Percentiles rank a stretch among this genome's conserved stretches.
Evolutionary conservation across 2,113 vertebrate genomes (phyloP).

Genomic region (Petrocephalus microphthalmus): DNA sequence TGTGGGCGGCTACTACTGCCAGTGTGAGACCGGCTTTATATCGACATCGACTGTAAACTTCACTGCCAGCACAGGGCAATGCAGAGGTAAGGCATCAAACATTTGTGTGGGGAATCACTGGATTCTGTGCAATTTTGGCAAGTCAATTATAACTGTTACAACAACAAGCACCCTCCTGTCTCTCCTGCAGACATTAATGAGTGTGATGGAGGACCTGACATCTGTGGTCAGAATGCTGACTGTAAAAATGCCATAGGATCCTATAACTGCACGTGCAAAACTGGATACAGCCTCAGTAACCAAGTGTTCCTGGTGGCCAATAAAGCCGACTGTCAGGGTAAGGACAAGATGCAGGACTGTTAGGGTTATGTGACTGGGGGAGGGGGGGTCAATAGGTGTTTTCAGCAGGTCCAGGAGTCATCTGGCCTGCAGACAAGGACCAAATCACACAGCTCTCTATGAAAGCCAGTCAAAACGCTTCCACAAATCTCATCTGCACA

Average conservation of each 20-base stretch:
- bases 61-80: neutral
- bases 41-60: neutral
- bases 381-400: neutral
- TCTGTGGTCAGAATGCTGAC: neutral
- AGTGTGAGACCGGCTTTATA: neutral
- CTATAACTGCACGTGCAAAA: neutral
- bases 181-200: neutral
- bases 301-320: neutral
- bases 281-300: neutral
- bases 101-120: neutral
- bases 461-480: neutral
- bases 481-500: neutral
- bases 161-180: too few relatives aligned
- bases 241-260: neutral
- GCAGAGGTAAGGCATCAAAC: slow-evolving; percentile 8
- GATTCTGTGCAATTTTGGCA: too few relatives aligned
- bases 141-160: too few relatives aligned
- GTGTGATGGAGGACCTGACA: neutral
- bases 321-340: neutral
- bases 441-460: neutral
- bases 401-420: neutral
- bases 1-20: neutral
- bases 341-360: neutral
- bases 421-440: neutral
- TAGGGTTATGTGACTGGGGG: neutral